phyloP scores from a whole-genome alignment of 2,113 vertebrate species.

The Upupa epops region DNA sequence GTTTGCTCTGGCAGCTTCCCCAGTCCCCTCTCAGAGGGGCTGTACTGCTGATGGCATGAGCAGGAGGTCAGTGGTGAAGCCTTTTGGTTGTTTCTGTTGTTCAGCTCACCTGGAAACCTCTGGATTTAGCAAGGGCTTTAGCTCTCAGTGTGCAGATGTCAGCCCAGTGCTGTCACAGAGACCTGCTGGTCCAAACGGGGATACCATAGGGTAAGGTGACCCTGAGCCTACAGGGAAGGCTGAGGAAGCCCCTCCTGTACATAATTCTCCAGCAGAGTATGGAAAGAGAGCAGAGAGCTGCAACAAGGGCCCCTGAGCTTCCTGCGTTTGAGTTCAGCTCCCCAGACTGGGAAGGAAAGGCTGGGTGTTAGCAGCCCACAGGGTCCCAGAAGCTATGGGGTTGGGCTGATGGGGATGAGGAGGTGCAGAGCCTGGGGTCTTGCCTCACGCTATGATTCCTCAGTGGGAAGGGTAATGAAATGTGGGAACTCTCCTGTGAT shows the following conservation, averaged over 20 bases:
- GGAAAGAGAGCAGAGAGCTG: neutral
- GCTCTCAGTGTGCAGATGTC: neutral
- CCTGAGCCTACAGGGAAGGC: rapidly evolving
- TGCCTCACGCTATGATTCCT: neutral
- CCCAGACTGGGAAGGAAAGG: neutral
- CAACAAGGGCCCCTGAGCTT: neutral
- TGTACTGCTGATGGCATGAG: no score
- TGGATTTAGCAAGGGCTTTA: neutral
- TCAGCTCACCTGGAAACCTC: no score
- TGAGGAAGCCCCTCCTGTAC: neutral
- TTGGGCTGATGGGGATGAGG: rapidly evolving
- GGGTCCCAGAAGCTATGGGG: neutral
- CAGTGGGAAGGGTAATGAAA: neutral
- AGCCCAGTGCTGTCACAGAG: neutral
- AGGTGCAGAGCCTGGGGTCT: neutral
- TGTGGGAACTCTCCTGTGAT: neutral
- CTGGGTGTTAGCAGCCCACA: neutral
- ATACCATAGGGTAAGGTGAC: neutral
- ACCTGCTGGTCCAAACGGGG: neutral
- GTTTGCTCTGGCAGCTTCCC: no score
- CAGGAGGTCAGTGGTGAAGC: no score
- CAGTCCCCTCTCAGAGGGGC: no score
- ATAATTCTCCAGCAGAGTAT: neutral
- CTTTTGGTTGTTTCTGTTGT: no score
- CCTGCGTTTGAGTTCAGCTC: neutral